Evolutionary conservation across 2,797 vertebrate genomes (phyloP), one percentile per base, ranked within the genome.

Genomic region (Sciaenops ocellatus): DNA sequence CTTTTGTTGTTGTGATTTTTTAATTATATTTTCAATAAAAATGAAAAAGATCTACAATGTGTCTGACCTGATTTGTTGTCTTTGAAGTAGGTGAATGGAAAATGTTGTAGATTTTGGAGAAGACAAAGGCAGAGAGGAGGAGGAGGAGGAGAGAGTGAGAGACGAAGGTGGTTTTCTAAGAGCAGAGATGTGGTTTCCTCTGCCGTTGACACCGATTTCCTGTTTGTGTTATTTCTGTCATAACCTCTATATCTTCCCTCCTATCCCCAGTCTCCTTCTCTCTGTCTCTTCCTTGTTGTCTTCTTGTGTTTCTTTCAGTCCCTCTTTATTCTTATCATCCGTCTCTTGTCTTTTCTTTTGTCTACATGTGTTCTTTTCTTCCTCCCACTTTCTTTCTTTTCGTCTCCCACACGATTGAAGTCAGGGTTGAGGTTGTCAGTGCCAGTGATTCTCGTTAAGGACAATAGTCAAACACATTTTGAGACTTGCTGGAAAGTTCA

Each of bases 121-220:
- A 59, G 15, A n/a, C 22, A 73, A 16, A 80, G 48, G 76, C 34
- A 73, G 38, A 44, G 73, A 78, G 41, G 61, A 62, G 44, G 24
- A 68, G 56, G 71, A 73, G 82, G 47, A 42, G 44, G 60, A 84
- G 73, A 67, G 74, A 61, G 77, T 68, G 70, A 83, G 64, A 78
- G 68, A 67, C 46, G 66, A 74, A 87, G 67, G 84, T 85, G 76
- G 84, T 84, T 89, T 38, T 78, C 79, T n/a, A 67, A 85, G 82
- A 85, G 88, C 93, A 92, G 89, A 74, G 59, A 71, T 91, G 92
- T 88, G 93, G 93, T 93, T 95, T 95, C 93, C 93, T 93, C 87
- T 92, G 74, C 77, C 83, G 86, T 92, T 92, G 85, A 89, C 85
- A 89, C 90, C 86, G 89, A 77, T 89, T 93, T 95, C 94, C 94